A percentile compares a stretch with the other conserved stretches of the same genome.
These are phyloP conservation scores for Bambusicola thoracicus DNA, from an alignment of 2,113 vertebrate species.

Conservation along the genomic window DNA sequence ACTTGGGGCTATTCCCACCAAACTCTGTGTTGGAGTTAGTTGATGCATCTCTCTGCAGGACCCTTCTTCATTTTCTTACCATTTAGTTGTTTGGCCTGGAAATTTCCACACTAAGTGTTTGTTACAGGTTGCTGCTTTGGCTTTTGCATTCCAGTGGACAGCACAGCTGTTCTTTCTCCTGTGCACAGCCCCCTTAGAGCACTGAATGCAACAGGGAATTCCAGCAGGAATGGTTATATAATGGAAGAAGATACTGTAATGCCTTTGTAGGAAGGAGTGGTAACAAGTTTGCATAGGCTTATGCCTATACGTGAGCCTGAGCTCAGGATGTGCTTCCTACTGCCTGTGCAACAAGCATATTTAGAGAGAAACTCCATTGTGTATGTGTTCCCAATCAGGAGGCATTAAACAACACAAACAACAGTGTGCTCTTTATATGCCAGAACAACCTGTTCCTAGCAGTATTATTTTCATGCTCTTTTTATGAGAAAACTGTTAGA, in stretches of 20 bases:
- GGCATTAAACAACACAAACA: conserved; percentile 43
- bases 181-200: not conserved
- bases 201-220: not conserved
- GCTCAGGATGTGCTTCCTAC: not conserved
- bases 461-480: conserved; percentile 6
- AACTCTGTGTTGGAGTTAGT: not conserved
- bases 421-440: not conserved
- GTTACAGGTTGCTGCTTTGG: not conserved
- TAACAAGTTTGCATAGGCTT: not conserved
- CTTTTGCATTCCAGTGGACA: not conserved
- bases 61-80: not conserved
- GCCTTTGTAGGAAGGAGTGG: not conserved
- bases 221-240: not conserved
- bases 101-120: not conserved
- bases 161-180: not conserved
- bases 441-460: conserved; percentile 34
- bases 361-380: not conserved
- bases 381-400: conserved; percentile 19
- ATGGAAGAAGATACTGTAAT: not conserved
- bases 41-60: not conserved
- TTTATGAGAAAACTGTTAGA: conserved; percentile 27
- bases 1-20: not conserved
- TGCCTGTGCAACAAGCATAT: not conserved
- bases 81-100: not conserved
- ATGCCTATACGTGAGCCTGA: not conserved